These are phyloP conservation scores for Neotragus pygmaeus DNA, from an alignment of 2,113 vertebrate genomes.

Conservation along the genomic window DNA sequence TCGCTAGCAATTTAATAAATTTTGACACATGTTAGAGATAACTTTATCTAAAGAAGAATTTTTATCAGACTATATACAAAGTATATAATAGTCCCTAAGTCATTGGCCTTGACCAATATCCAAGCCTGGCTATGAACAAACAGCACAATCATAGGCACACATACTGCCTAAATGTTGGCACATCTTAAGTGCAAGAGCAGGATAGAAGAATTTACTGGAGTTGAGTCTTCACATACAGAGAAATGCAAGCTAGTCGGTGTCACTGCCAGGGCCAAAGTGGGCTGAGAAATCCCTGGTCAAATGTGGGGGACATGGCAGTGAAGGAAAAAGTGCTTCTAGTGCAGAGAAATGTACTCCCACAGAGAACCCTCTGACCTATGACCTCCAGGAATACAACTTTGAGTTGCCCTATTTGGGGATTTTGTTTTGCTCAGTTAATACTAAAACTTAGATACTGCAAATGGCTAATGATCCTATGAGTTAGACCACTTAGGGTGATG, in stretches of 20 bases:
- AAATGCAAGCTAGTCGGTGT: background rate
- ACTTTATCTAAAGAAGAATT: background rate
- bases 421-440: background rate
- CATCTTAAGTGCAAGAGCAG: background rate
- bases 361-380: background rate
- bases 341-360: background rate
- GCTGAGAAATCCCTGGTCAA: background rate
- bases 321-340: background rate
- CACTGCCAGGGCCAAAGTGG: background rate
- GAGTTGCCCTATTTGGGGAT: background rate
- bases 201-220: background rate
- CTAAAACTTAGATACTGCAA: background rate
- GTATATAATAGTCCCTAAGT: background rate
- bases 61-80: background rate
- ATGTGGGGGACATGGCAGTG: background rate
- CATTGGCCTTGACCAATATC: background rate
- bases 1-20: constrained; percentile 6
- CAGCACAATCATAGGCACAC: background rate
- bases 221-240: background rate
- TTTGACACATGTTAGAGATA: background rate
- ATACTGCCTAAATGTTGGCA: background rate
- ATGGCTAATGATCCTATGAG: background rate
- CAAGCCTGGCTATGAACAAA: background rate
- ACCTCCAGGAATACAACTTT: background rate
- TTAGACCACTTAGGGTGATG: background rate